Base-by-base conservation (phyloP, 2,797 vertebrate species). In the Phataginus tetradactyla region DNA sequence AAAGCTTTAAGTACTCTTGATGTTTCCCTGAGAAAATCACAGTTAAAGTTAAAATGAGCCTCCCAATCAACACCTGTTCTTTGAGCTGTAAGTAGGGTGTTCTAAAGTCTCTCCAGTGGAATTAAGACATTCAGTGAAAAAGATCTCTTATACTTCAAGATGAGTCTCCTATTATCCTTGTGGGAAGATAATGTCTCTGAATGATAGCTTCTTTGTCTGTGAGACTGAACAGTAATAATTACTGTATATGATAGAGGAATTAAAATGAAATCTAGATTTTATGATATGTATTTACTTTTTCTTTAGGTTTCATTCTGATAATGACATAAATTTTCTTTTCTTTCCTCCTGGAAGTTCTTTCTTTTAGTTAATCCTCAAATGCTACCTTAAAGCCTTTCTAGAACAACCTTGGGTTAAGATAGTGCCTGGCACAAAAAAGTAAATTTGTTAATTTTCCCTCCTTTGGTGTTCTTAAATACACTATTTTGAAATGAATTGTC, bases 21-120 rank as follows among this genome's bases (percentile, higher is more conserved):
- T 74, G 32, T 71, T 86, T 90, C 87, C 55, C 42, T 86, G 72
- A 72, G 37, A 95, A 96, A 53, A 55, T 57, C 37, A 64, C 6
- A 37, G 39, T 81, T 74, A 93, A 81, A 85, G 37, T 88, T 29
- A 86, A 90, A 94, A 55, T 25, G 18, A 90, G 17, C 12, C 2
- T 95, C 9, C 25, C 42, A 63, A 3, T 32, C 42, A 77, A 61
- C 42, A 23, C 25, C 0, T 75, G 37, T 66, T 84, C 10, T 39
- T 71, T 88, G 34, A 75, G 29, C 15, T 85, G 7, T 66, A 81
- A 51, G 45, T 59, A 55, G 23, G 11, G 21, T 39, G 84, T 37
- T 85, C 64, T 77, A 91, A 91, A 78, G 68, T 81, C 15, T 83
- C 72, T 79, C 32, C 32, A 29, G 29, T 18, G 25, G 18, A 86